Base-by-base conservation (phyloP, 2,113 vertebrate species). In the Pogonocichla stellata region DNA sequence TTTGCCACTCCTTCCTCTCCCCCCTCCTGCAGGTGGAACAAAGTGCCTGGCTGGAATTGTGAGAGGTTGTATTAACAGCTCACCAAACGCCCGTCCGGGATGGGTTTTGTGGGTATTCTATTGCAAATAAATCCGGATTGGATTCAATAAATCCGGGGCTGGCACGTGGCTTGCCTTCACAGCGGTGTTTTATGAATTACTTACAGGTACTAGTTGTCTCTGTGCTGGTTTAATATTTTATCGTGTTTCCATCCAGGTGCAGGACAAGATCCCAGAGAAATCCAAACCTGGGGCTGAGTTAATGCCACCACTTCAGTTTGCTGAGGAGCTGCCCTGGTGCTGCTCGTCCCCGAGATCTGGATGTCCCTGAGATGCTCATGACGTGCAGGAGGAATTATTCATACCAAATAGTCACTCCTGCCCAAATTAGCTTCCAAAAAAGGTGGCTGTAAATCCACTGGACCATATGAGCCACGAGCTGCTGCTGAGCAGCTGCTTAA, bases 301-400 rank as follows among this genome's bases (percentile, higher is more conserved):
- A 19, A 50, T 26, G 75, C 10, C 85, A 36, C 58, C 16, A 2
- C 36, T 65, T 9, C 1, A 4, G 6, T 48, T 12, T 31, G 33
- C 42, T 19, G 1, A 38, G 43, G 92, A 86, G 65, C 40, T 0
- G 0, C 1, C 4, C 4, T 19, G 6, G 40, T 1, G 50, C 73
- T 51, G 60, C 47, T 67, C 17, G 0, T 48, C 73, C 62, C 77
- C 31, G 69, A 0, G 2, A 10, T 34, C 19, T n/a, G 56, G 94
- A 47, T 33, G 67, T 5, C 40, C 40, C 42, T 43, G 42, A 12
- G 26, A 78, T 40, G 50, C 17, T 3, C 42, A 6, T 2, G 43
- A 12, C 2, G 2, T n/a, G 50, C 40, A 34, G 58, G 14, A 29
- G 67, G 54, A 90, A 92, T 92, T 82, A 77, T 72, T 92, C 45